Evolutionary conservation across 2,888 invertebrate species (phyloP), one percentile per base, ranked within the genome.

Genomic region (Drosophila colorata): DNA sequence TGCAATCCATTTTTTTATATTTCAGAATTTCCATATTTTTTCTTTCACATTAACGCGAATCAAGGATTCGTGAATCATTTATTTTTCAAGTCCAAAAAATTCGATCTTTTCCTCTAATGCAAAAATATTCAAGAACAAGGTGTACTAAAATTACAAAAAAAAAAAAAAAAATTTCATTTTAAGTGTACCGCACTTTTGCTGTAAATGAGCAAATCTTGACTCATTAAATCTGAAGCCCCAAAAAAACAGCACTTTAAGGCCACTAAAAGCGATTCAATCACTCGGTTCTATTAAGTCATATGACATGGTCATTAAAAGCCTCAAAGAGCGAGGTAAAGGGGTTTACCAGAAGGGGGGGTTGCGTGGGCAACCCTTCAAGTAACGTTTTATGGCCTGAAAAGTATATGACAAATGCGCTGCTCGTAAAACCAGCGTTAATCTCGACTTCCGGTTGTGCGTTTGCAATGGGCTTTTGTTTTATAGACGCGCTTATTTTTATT

Each of bases 381-480:
- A 53, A 37, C 58, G 41, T 76, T 87, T 85, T 80, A 84, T 74
- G 82, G 79, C 68, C 80, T 72, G 74, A 76, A 78, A 87, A 87
- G 74, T 82, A 74, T 85, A 87, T 76, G 87, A 85, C 85, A 85
- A 87, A 85, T 84, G 85, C 80, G 79, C 28, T 25, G 70, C 64
- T 81, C 87, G 82, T 85, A 84, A 85, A 79, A 85, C 41, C 69
- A 44, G 61, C 68, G 74, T 74, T 82, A 85, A 85, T 80, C 83
- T 78, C 67, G 57, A 71, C 78, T 69, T 74, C 55, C 56, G 63
- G 61, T 70, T 68, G 59, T 49, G 75, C 66, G 68, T 72, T 65
- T 71, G 74, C 52, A 33, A 43, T 63, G 68, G 63, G 68, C 72
- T 75, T 75, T 74, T 88, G 75, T 86, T 87, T 89, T 89, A 89